Evolutionary conservation across 1,140 invertebrate genomes (phyloP), one percentile per base, ranked within the genome.

Genomic region (Chironomus striatipennis): DNA sequence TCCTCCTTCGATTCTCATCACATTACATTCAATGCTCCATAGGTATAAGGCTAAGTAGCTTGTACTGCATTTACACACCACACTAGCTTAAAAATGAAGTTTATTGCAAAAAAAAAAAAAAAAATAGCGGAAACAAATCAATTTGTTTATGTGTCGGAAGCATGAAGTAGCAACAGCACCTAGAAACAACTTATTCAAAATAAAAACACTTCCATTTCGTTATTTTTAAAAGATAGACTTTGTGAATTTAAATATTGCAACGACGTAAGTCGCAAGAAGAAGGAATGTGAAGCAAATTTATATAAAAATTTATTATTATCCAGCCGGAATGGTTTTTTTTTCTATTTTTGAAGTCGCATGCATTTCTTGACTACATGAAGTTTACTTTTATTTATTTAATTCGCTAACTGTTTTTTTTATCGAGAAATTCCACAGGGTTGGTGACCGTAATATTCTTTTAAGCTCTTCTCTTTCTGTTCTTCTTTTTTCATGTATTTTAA

Each of bases 381-480:
- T 34, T 34, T 34, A 34, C 24, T 34, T 34, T 34, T n/a, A n/a
- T n/a, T n/a, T n/a, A n/a, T 2, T 34, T 34, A 57, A 12, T 57
- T 57, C 12, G 47, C 47, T 57, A 57, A 57, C 47, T 57, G 47
- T 57, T 57, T 57, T n/a, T 57, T 57, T 12, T 57, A 57, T 57
- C 47, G n/a, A 57, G 47, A 57, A 15, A 57, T 57, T 57, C 47
- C 12, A 57, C n/a, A 15, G 47, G 4, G n/a, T 57, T 57, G 47
- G 12, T 57, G 47, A 57, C 47, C 47, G 47, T 57, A 57, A 57
- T 57, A n/a, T 57, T 57, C 12, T 12, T 57, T n/a, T 57, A 15
- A 34, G 24, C 24, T 34, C 47, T 57, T 57, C 47, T 57, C n/a
- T 57, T n/a, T 57, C 47, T 12, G 15, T 10, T n/a, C 47, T 12